Percentiles rank a stretch among this genome's conserved stretches.
Conservation (phyloP, 2,113 vertebrate genomes). For the Cyprinodon brontotheroides region DNA sequence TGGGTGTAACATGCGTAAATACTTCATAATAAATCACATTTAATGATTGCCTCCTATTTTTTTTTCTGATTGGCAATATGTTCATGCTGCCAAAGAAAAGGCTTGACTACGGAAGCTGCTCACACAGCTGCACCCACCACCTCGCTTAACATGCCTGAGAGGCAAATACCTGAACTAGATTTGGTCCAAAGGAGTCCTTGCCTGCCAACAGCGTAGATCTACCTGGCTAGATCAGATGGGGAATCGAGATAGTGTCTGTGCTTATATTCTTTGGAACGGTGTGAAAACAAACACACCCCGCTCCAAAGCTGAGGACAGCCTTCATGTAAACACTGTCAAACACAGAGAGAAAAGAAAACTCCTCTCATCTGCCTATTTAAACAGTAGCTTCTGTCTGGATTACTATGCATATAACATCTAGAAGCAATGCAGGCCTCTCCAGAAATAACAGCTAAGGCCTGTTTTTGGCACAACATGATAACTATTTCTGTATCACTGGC, state of each 20-base stretch:
- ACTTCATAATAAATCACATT: background rate
- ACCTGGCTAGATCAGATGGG: constrained; percentile 72
- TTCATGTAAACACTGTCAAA: constrained; percentile 49
- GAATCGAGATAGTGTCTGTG: constrained; percentile 70
- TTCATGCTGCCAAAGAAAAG: constrained; percentile 5
- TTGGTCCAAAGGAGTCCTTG: constrained; percentile 59
- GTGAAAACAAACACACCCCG: constrained; percentile 77
- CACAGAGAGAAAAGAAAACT: constrained; percentile 3
- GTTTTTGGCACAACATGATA: too few species aligned
- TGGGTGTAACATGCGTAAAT: background rate
- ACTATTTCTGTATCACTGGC: too few species aligned
- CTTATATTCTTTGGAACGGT: constrained; percentile 60
- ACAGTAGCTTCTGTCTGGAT: constrained; percentile 33
- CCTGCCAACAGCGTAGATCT: constrained; percentile 59
- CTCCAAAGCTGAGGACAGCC: constrained; percentile 54
- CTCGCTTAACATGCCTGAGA: constrained; percentile 66
- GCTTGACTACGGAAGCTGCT: constrained; percentile 16
- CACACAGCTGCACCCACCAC: constrained; percentile 22
- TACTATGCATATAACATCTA: constrained; percentile 29
- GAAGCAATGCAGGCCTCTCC: constrained; percentile 38
- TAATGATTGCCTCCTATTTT: background rate
- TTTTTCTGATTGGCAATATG: constrained; percentile 2
- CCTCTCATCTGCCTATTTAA: constrained; percentile 49
- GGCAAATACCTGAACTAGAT: constrained; percentile 75
- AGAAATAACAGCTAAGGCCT: constrained; percentile 37